A percentile compares a stretch with the other conserved stretches of the same genome.
Conservation (phyloP, 2,113 vertebrate genomes). For the Oryctolagus cuniculus region mOryCun1.1 NC_091444.1:58253501-58254000, state of each 20-base stretch:
- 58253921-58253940: not conserved
- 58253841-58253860: not conserved
- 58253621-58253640: too few species aligned
- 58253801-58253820: not conserved
- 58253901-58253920: not conserved
- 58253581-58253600: too few species aligned
- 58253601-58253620: too few species aligned
- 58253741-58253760: not conserved
- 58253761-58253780: not conserved
- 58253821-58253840: not conserved
- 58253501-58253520: too few species aligned
- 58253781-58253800: not conserved
- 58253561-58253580: too few species aligned
- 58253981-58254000: not conserved
- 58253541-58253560: too few species aligned
- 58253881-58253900: not conserved
- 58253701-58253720: not conserved
- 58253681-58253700: not conserved
- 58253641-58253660: too few species aligned
- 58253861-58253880: not conserved
- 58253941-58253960: not conserved
- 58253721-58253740: not conserved
- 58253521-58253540: too few species aligned
- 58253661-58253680: too few species aligned
- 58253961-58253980: not conserved